Percentiles rank a stretch among this genome's conserved stretches.
Conservation (phyloP, 2,888 invertebrate species). For the Diplolepis rosae region DNA sequence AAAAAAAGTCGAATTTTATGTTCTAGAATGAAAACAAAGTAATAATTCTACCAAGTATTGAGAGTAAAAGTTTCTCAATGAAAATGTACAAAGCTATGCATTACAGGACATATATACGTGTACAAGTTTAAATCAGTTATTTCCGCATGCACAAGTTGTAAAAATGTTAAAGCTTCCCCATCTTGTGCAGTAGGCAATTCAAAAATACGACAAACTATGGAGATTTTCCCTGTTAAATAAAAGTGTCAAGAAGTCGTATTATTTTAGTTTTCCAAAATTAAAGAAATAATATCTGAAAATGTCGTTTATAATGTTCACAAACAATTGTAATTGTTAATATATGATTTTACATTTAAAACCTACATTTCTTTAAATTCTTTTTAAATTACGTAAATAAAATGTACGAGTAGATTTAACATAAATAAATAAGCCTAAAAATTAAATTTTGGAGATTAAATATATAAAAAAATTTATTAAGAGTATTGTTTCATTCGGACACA, state of each 20-base stretch:
- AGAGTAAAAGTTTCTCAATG: background rate
- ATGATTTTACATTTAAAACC: background rate
- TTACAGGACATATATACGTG: too few species aligned
- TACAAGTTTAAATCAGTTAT: background rate
- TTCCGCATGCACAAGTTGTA: background rate
- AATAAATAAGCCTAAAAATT: too few species aligned
- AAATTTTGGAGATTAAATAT: too few species aligned
- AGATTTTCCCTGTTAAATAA: background rate
- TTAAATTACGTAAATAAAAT: too few species aligned
- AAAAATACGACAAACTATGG: background rate
- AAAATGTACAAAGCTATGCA: background rate
- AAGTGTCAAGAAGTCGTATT: background rate
- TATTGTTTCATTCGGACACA: too few species aligned
- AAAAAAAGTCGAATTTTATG: too few species aligned
- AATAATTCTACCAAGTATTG: background rate
- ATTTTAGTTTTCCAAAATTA: background rate
- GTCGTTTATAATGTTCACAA: background rate
- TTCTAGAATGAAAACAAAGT: too few species aligned
- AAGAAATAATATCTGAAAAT: background rate
- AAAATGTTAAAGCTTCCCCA: background rate
- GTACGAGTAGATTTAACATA: too few species aligned
- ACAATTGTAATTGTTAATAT: background rate
- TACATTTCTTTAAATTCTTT: background rate
- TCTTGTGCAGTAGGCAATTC: background rate
- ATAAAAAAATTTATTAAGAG: too few species aligned